Base-by-base conservation (phyloP, 2,888 invertebrate species). In the Actias luna region DNA sequence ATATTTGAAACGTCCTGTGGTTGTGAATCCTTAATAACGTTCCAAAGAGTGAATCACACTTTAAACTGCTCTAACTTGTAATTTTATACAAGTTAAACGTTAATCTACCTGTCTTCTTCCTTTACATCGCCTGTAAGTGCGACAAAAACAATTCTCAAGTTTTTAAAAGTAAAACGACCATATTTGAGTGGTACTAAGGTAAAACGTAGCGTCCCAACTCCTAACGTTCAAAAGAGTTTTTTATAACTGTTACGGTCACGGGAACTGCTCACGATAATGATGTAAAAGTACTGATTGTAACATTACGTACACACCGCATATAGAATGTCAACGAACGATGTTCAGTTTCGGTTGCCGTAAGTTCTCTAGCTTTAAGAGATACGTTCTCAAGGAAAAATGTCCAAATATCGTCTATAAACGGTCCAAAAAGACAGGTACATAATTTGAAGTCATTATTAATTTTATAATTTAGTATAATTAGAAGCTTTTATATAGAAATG, bases 261-360 rank as follows among this genome's bases (percentile, higher is more conserved):
- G 85, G 84, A 84, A 84, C 74, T 75, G 80, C 72, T 64, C 80
- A 74, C 78, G 42, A 67, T 78, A 77, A 79, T 66, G 57, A 39
- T 62, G 62, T 61, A 60, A 63, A 63, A 27, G 27, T 36, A 59
- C 16, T 27, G 36, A 42, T 29, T 39, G 52, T 60, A 46, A 55
- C n/a, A 12, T 46, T 22, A 10, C 46, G 10, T 46, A 42, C 7
- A 42, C 46, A 12, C 25, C 12, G 46, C 12, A 12, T 16, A 25
- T 12, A 25, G 22, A 50, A 50, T 25, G 46, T 50, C 55, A 61
- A 62, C 31, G 39, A 50, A 59, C 63, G 46, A 1, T 16, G 12
- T 50, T 50, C 46, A 4, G 46, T 50, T n/a, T 42, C 7, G 42
- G 42, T 42, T 0, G 8, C 18, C 18, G 8, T 18, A 42, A n/a